Conservation (phyloP, 2,113 vertebrate genomes). For the Acrocephalus arundinaceus region DNA sequence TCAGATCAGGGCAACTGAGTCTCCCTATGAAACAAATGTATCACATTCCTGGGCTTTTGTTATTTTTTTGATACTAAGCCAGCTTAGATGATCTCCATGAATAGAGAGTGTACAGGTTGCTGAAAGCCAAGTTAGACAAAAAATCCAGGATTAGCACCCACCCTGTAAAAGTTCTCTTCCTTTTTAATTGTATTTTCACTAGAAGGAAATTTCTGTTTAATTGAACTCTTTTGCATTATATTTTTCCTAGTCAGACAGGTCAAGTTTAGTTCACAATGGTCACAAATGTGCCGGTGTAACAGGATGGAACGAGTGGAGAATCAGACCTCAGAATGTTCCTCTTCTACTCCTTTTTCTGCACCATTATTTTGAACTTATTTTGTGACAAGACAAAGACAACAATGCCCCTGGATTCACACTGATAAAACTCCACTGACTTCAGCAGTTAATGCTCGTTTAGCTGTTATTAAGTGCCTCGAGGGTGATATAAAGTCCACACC, state of each 20-base stretch:
- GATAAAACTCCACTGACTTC: not conserved
- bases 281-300: not conserved
- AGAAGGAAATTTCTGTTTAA: not conserved
- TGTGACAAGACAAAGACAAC: not conserved
- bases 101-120: accelerated
- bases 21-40: not conserved
- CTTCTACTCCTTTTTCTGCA: not conserved
- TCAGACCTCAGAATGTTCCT: not conserved
- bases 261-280: not conserved
- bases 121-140: not conserved
- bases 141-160: not conserved
- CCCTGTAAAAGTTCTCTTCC: not conserved
- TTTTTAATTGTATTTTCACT: not conserved
- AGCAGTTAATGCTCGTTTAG: not conserved
- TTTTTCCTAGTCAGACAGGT: not conserved
- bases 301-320: not conserved
- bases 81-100: not conserved
- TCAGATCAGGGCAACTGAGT: not conserved
- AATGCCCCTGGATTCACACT: not conserved
- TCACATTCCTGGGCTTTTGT: not conserved
- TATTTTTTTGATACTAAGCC: not conserved
- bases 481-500: not conserved
- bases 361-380: not conserved
- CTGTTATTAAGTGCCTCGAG: not conserved
- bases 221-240: not conserved